phyloP scores from a whole-genome alignment of 2,113 vertebrate genomes.

The Polypterus bichir region DNA sequence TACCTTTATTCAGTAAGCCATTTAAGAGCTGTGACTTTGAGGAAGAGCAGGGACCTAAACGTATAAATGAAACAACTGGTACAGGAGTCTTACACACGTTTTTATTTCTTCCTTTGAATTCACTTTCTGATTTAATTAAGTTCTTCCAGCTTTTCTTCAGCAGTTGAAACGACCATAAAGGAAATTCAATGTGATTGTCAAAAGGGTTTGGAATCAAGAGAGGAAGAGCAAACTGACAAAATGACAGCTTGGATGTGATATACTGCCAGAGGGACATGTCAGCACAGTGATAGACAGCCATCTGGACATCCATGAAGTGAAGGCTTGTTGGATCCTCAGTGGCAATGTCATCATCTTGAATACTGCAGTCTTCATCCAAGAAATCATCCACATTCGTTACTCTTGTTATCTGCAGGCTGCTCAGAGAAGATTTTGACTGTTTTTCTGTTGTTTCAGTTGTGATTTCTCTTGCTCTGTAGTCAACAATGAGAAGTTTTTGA shows the following conservation, averaged over 20 bases:
- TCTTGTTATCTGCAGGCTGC: rapidly evolving
- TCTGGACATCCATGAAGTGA: constrained; percentile 54
- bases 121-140: not conserved
- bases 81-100: constrained; percentile 34
- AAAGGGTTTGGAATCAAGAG: constrained; percentile 42
- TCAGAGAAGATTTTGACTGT: not conserved
- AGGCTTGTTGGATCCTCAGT: constrained; percentile 5
- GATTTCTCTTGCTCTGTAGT: constrained; percentile 38
- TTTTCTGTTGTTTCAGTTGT: constrained; percentile 15
- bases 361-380: constrained; percentile 3
- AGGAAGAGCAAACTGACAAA: constrained; percentile 56
- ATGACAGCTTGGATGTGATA: constrained; percentile 45
- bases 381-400: not conserved
- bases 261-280: constrained; percentile 46
- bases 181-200: constrained; percentile 35
- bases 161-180: constrained; percentile 46
- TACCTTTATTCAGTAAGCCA: constrained; percentile 38
- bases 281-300: constrained; percentile 54
- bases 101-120: constrained; percentile 25
- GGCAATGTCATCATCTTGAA: constrained; percentile 17
- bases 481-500: constrained; percentile 32
- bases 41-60: constrained; percentile 40
- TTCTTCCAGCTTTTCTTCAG: constrained; percentile 46
- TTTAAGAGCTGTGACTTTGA: constrained; percentile 63
- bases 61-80: constrained; percentile 46